These are phyloP conservation scores for Graptemys geographica DNA, from an alignment of 2,797 vertebrate species.

Conservation along the genomic window DNA sequence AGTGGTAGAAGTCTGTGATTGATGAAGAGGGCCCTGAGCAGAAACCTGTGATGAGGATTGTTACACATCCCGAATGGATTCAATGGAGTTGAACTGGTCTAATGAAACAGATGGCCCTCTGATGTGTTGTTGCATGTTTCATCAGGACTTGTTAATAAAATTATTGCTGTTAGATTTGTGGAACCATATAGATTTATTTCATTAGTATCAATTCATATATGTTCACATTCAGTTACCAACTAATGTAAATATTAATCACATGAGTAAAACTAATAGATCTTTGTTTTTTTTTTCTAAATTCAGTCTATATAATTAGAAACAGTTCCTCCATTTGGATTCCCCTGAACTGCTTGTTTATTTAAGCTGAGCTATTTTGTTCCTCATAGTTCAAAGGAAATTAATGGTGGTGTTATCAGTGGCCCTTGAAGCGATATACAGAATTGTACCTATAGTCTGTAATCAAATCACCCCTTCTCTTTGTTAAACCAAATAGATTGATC, in stretches of 20 bases:
- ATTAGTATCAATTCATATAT: neutral
- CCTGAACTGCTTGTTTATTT: constrained; percentile 36
- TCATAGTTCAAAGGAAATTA: constrained; percentile 64
- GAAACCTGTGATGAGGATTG: neutral
- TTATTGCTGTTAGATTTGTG: constrained; percentile 9
- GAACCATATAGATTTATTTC: constrained; percentile 9
- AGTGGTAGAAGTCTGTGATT: neutral
- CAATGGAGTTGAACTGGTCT: neutral
- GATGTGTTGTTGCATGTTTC: neutral
- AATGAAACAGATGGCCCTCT: neutral
- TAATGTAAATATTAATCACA: constrained; percentile 58
- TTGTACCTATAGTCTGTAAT: constrained; percentile 3
- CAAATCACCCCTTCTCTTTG: neutral
- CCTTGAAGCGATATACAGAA: constrained; percentile 58
- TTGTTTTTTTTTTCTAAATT: constrained; percentile 26
- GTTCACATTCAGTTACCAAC: constrained; percentile 36
- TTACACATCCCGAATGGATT: neutral
- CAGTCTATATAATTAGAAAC: constrained; percentile 65
- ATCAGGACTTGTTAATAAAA: neutral
- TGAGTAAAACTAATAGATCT: constrained; percentile 54
- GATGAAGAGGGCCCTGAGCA: neutral
- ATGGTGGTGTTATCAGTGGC: constrained; percentile 41
- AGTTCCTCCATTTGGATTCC: constrained; percentile 45
- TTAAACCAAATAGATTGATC: neutral
- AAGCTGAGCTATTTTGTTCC: constrained; percentile 28